These are phyloP conservation scores for Irena cyanogastra DNA, from an alignment of 2,113 vertebrate genomes.

Conservation along the genomic window DNA sequence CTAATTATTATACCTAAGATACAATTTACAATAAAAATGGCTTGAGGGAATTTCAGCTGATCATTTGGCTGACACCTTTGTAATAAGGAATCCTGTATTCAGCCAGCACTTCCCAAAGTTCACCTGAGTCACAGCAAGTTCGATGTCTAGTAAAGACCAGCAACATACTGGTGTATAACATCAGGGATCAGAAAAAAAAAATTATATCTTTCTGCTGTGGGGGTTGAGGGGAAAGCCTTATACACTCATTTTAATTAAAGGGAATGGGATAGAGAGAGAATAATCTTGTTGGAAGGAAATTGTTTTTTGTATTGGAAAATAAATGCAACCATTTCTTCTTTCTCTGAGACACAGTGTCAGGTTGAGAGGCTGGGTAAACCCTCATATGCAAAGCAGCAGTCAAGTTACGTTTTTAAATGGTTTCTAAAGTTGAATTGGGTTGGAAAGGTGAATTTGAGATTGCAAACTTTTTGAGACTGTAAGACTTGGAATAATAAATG, in stretches of 20 bases:
- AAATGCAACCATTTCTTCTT: not conserved
- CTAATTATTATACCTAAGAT: not conserved
- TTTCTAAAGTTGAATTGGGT: not conserved
- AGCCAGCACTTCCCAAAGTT: accelerated
- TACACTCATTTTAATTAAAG: not conserved
- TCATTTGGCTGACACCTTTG: not conserved
- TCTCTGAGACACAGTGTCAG: not conserved
- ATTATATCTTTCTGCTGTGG: not conserved
- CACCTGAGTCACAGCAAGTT: not conserved
- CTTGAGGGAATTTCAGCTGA: not conserved
- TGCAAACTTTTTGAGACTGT: not conserved
- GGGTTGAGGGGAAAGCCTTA: not conserved
- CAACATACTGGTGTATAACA: not conserved
- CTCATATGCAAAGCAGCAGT: not conserved
- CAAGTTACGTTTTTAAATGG: not conserved
- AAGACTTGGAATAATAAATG: conserved; percentile 11
- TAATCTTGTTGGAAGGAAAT: not conserved
- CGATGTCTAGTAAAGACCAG: not conserved
- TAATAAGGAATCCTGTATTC: not conserved
- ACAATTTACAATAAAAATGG: not conserved
- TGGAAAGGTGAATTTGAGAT: not conserved
- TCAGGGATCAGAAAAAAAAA: not conserved
- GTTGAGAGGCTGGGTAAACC: not conserved
- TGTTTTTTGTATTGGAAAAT: not conserved
- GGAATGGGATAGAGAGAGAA: not conserved